phyloP scores from a whole-genome alignment of 30 jellyfish, hydroid and myxozoan genomes.

The Hydractinia symbiolongicarpus region DNA sequence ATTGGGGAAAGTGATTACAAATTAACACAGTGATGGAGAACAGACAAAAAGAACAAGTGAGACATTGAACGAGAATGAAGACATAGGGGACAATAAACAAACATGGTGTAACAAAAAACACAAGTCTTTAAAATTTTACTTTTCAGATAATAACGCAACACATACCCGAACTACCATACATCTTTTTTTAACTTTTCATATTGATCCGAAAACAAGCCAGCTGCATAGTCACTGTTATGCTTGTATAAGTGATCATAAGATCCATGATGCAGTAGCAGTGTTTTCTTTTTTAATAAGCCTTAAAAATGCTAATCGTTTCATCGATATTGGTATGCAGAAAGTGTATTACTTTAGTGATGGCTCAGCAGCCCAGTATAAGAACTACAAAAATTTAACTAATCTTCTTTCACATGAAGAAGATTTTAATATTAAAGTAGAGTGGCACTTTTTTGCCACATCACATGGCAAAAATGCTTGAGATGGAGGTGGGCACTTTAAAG shows the following conservation, averaged over 20 bases:
- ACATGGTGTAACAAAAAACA: too few species aligned
- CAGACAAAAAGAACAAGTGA: too few species aligned
- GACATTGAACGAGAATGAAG: too few species aligned
- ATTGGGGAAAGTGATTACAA: too few species aligned
- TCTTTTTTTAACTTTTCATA: background rate
- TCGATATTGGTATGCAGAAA: background rate
- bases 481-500: slow-evolving; percentile 33
- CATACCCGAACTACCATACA: too few species aligned
- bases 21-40: too few species aligned
- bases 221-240: background rate
- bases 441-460: slow-evolving; percentile 37
- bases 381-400: background rate
- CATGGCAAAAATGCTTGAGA: too few species aligned
- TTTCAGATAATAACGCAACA: too few species aligned
- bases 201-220: background rate
- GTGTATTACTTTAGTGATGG: background rate
- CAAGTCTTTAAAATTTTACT: too few species aligned
- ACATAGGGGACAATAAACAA: too few species aligned
- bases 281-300: fast-evolving
- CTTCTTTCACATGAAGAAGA: background rate
- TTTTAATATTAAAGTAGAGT: slow-evolving; percentile 14
- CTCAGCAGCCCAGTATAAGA: background rate
- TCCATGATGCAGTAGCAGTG: background rate
- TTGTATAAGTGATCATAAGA: background rate
- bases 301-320: too few species aligned